Evolutionary conservation across 2,797 vertebrate genomes (phyloP).

Genomic region (Gymnoscopelus braueri): DNA sequence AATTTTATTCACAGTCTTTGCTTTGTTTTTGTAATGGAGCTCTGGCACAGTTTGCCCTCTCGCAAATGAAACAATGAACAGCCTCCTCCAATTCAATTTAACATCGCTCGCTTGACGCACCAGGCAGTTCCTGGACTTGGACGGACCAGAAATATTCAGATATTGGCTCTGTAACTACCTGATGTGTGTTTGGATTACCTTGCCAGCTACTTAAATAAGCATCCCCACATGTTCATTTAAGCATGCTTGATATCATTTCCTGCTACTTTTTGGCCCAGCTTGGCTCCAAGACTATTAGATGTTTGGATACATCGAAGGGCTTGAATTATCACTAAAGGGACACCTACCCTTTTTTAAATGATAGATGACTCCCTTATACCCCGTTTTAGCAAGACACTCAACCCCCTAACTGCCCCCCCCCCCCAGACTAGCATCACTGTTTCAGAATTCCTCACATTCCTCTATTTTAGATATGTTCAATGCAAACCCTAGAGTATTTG

Average conservation of each 20-base stretch:
- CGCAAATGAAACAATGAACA: conserved; percentile 2
- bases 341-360: too few species aligned
- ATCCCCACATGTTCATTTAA: neutral
- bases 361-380: too few species aligned
- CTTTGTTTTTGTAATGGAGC: conserved; percentile 5
- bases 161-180: neutral
- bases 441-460: too few species aligned
- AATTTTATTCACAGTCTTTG: conserved; percentile 4
- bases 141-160: neutral
- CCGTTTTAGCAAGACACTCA: too few species aligned
- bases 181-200: neutral
- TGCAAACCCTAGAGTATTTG: too few species aligned
- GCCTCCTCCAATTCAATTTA: conserved; percentile 8
- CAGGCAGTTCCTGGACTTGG: neutral
- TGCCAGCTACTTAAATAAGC: neutral
- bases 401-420: too few species aligned
- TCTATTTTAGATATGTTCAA: too few species aligned
- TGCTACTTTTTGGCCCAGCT: neutral
- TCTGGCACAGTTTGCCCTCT: neutral
- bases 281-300: neutral
- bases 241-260: neutral
- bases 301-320: neutral
- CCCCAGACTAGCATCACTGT: too few species aligned
- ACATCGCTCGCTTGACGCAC: neutral
- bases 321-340: too few species aligned